Evolutionary conservation across 2,797 vertebrate genomes (phyloP).

Genomic region (Odontamblyopus lacepedii): DNA sequence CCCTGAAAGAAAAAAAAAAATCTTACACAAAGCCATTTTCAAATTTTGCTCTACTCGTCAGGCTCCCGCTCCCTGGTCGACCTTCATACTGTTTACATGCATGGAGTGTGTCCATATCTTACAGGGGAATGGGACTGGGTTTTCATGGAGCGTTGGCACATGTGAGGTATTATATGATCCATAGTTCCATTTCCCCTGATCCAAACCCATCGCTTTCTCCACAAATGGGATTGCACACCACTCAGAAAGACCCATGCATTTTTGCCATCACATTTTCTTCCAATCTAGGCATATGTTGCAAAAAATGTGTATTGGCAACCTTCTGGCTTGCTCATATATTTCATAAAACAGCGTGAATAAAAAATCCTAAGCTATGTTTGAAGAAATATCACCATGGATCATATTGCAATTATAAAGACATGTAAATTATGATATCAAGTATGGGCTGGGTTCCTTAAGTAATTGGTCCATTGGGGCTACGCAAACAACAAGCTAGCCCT

Average conservation of each 20-base stretch:
- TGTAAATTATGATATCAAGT: too few species aligned
- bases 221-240: not conserved
- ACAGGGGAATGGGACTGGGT: constrained; percentile 27
- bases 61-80: not conserved
- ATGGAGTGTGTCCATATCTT: constrained; percentile 21
- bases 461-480: too few species aligned
- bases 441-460: too few species aligned
- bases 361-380: not conserved
- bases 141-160: constrained; percentile 30
- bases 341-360: not conserved
- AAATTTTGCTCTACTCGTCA: not conserved
- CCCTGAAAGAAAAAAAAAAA: constrained; percentile 1
- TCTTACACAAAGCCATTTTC: not conserved
- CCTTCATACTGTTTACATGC: constrained; percentile 20
- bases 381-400: not conserved
- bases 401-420: not conserved
- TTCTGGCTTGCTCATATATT: not conserved
- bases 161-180: constrained; percentile 32
- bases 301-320: not conserved
- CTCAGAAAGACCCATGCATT: not conserved
- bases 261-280: constrained; percentile 11
- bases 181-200: constrained; percentile 24
- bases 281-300: constrained; percentile 5
- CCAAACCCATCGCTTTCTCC: constrained; percentile 24
- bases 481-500: not conserved